These are phyloP conservation scores for Brassicogethes aeneus DNA, from an alignment of 2,888 invertebrate genomes.

Conservation along the genomic window DNA sequence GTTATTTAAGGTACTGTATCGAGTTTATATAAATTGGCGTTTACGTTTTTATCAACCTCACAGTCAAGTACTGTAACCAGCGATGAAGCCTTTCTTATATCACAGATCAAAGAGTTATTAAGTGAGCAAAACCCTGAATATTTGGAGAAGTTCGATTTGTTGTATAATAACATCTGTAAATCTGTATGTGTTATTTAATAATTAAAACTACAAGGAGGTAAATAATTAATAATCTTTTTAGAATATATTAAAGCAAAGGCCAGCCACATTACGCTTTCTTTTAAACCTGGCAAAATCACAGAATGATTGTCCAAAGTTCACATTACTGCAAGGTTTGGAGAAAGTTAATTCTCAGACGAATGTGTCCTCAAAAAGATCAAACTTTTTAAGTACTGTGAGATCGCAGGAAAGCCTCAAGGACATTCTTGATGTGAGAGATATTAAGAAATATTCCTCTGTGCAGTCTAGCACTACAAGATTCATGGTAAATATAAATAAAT, in stretches of 20 bases:
- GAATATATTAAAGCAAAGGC: constrained; percentile 30
- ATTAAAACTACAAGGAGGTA: neutral
- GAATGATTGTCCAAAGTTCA: constrained; percentile 17
- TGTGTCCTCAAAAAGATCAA: constrained; percentile 18
- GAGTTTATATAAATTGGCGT: constrained; percentile 25
- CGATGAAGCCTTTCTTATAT: constrained; percentile 26
- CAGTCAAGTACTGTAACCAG: constrained; percentile 14
- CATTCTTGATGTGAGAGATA: constrained; percentile 21
- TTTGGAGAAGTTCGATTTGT: constrained; percentile 31
- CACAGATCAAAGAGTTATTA: constrained; percentile 25
- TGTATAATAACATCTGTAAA: constrained; percentile 32
- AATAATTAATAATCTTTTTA: constrained; percentile 18
- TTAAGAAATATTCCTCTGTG: constrained; percentile 11
- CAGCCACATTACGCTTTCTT: constrained; percentile 29
- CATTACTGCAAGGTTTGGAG: constrained; percentile 24
- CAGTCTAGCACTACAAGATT: constrained; percentile 11
- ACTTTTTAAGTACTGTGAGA: no score
- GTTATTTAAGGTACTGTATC: constrained; percentile 26
- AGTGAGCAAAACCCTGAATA: constrained; percentile 24
- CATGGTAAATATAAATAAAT: neutral
- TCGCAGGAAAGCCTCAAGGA: constrained; percentile 27
- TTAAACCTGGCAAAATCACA: constrained; percentile 22
- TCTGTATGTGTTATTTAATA: constrained; percentile 22
- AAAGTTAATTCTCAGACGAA: constrained; percentile 17
- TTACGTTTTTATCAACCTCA: constrained; percentile 24